A percentile compares a stretch with the other conserved stretches of the same genome.
These are phyloP conservation scores for Carassius gibelio DNA, from an alignment of 2,113 vertebrate species.

Conservation along the genomic window DNA sequence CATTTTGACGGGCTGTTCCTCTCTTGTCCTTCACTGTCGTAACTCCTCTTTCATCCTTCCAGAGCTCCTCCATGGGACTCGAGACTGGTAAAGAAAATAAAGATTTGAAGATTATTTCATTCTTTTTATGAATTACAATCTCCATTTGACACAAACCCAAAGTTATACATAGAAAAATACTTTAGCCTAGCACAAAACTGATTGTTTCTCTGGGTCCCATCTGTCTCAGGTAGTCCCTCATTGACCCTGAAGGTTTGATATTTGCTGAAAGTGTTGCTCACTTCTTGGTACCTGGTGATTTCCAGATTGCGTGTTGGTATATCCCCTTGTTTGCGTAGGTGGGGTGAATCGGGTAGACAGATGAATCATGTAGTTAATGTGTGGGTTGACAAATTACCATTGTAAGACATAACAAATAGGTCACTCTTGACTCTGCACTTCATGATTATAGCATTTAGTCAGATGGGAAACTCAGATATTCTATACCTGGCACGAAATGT, in stretches of 20 bases:
- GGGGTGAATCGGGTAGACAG: not conserved
- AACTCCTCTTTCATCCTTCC: too few species aligned
- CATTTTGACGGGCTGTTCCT: too few species aligned
- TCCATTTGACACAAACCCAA: not conserved
- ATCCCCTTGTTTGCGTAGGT: slow-evolving; percentile 23
- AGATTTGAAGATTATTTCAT: too few species aligned
- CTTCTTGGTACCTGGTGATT: slow-evolving; percentile 26
- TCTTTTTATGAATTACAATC: too few species aligned
- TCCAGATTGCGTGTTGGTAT: slow-evolving; percentile 40
- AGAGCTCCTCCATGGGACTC: too few species aligned
- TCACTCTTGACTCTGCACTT: not conserved
- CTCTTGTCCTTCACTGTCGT: too few species aligned
- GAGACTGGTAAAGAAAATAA: too few species aligned
- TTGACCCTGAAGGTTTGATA: not conserved
- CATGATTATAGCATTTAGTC: not conserved
- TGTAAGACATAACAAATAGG: not conserved
- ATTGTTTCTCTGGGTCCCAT: not conserved
- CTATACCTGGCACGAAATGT: not conserved
- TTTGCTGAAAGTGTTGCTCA: slow-evolving; percentile 15
- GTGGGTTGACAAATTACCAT: slow-evolving; percentile 24
- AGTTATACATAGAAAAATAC: not conserved
- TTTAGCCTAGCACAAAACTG: not conserved
- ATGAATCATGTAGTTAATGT: slow-evolving; percentile 32
- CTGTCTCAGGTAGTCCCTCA: not conserved
- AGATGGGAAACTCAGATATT: not conserved